These are phyloP conservation scores for Doryteuthis pealeii DNA, from an alignment of 1,140 invertebrate genomes.

Conservation along the genomic window DNA sequence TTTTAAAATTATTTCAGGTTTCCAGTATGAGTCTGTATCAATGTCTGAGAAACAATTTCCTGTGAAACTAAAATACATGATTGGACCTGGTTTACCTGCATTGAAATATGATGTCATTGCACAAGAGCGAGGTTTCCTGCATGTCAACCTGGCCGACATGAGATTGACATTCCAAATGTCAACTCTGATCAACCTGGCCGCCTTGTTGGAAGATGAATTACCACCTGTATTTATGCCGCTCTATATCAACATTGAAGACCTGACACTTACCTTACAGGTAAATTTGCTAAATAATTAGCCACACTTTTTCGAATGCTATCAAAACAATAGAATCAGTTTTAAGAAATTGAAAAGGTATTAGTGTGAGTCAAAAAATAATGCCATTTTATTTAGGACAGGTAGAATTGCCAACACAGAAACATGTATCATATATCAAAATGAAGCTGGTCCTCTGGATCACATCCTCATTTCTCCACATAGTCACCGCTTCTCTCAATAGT, in stretches of 20 bases:
- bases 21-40: constrained; percentile 17
- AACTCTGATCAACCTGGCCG: constrained; percentile 74
- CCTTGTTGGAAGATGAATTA: constrained; percentile 84
- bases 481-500: too few relatives aligned
- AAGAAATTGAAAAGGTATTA: constrained; percentile 42
- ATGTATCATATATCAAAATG: too few relatives aligned
- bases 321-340: constrained; percentile 71
- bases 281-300: constrained; percentile 18
- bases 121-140: constrained; percentile 31
- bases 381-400: too few relatives aligned
- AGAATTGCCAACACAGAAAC: too few relatives aligned
- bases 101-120: constrained; percentile 11
- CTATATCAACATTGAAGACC: constrained; percentile 64
- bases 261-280: constrained; percentile 47
- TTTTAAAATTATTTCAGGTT: constrained; percentile 6
- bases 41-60: background rate
- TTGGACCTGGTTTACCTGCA: background rate
- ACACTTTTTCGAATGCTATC: constrained; percentile 67
- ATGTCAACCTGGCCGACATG: constrained; percentile 28
- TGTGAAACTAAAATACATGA: background rate
- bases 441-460: too few relatives aligned
- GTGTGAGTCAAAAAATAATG: too few relatives aligned
- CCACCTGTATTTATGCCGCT: constrained; percentile 76
- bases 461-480: too few relatives aligned
- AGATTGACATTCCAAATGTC: constrained; percentile 72